Evolutionary conservation across 2,797 vertebrate species (phyloP).

Genomic region (Orientallactaga sibirica): DNA sequence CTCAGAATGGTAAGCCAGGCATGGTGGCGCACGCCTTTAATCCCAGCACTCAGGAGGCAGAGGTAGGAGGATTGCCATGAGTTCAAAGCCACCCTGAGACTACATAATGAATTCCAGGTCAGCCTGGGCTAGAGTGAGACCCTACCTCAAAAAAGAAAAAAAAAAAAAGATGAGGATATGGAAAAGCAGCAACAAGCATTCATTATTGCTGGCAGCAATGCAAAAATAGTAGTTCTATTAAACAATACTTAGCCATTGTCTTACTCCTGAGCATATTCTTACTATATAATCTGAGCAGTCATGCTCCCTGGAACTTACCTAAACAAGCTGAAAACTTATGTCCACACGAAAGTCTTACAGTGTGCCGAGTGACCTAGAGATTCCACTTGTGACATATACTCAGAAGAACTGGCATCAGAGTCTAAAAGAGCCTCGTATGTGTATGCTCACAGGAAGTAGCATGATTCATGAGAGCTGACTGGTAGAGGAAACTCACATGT

Average conservation of each 20-base stretch:
- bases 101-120: no score
- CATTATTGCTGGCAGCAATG: not conserved
- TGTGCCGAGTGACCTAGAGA: not conserved
- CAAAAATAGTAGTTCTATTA: not conserved
- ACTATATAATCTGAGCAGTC: not conserved
- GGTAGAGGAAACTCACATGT: not conserved
- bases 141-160: not conserved
- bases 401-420: not conserved
- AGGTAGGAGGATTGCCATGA: no score
- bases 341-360: not conserved
- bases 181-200: not conserved
- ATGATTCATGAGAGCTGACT: not conserved
- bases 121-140: no score
- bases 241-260: not conserved
- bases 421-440: not conserved
- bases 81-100: no score
- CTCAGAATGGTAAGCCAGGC: no score
- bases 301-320: not conserved
- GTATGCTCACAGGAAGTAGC: not conserved
- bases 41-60: no score
- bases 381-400: not conserved
- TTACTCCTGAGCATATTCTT: not conserved
- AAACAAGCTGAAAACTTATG: not conserved
- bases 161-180: not conserved
- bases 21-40: no score